These are phyloP conservation scores for Temnothorax curvispinosus DNA, from an alignment of 1,140 invertebrate species.

Conservation along the genomic window DNA sequence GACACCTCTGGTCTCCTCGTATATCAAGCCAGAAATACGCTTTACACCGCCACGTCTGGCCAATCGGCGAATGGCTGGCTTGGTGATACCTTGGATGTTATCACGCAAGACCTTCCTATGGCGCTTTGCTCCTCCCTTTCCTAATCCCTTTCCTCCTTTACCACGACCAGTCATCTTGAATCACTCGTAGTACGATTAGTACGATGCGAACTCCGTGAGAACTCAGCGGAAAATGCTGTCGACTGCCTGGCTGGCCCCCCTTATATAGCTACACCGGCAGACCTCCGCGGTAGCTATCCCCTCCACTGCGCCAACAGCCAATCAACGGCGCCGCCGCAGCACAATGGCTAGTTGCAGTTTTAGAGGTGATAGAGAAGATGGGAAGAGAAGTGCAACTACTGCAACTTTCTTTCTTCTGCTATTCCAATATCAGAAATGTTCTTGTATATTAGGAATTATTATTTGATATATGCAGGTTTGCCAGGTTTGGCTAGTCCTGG, in stretches of 20 bases:
- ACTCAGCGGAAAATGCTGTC: background rate
- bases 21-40: conserved; percentile 68
- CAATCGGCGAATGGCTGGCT: conserved; percentile 68
- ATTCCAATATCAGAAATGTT: too few species aligned
- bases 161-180: conserved; percentile 64
- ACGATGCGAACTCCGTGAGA: background rate
- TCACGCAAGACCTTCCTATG: conserved; percentile 66
- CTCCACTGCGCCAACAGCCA: background rate
- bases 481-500: too few species aligned
- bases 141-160: conserved; percentile 66
- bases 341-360: background rate
- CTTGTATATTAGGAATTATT: too few species aligned
- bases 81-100: conserved; percentile 67
- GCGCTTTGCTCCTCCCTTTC: conserved; percentile 67
- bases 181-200: background rate
- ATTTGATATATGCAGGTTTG: too few species aligned
- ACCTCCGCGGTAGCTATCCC: background rate
- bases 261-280: background rate
- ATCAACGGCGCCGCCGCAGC: background rate
- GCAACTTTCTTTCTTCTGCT: too few species aligned
- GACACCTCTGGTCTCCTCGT: conserved; percentile 71
- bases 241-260: too few species aligned
- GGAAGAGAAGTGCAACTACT: too few species aligned
- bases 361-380: too few species aligned
- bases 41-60: conserved; percentile 69